phyloP scores from a whole-genome alignment of 2,797 vertebrate genomes.

The Lacerta agilis region DNA sequence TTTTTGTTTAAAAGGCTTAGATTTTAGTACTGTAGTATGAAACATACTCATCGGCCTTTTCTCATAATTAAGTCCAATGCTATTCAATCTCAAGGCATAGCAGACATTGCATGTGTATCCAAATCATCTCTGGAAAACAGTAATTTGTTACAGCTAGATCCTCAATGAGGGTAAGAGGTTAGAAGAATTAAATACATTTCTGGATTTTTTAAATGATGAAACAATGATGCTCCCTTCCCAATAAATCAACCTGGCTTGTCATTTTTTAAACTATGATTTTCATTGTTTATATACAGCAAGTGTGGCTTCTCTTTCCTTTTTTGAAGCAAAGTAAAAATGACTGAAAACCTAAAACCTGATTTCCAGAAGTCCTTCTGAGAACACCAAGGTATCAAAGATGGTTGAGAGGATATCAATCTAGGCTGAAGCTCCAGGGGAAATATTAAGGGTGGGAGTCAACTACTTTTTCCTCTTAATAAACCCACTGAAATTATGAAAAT shows the following conservation, averaged over 20 bases:
- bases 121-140: conserved; percentile 63
- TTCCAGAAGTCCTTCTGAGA: conserved; percentile 40
- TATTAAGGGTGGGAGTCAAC: background rate
- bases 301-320: conserved; percentile 57
- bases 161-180: conserved; percentile 52
- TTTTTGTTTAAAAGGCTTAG: conserved; percentile 66
- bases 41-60: conserved; percentile 62
- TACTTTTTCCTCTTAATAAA: no score
- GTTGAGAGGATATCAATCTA: conserved; percentile 33
- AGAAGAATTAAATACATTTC: conserved; percentile 37
- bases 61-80: conserved; percentile 71
- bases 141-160: conserved; percentile 50
- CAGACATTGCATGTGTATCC: conserved; percentile 52
- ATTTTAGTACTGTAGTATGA: conserved; percentile 39
- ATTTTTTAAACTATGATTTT: conserved; percentile 59
- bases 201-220: conserved; percentile 28
- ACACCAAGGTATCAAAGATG: background rate
- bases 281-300: conserved; percentile 55
- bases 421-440: conserved; percentile 7
- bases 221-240: conserved; percentile 69
- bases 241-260: conserved; percentile 49
- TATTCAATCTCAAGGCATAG: conserved; percentile 59
- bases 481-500: no score
- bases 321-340: conserved; percentile 62
- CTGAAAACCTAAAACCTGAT: conserved; percentile 64